Evolutionary conservation across 2,113 vertebrate species (phyloP), one percentile per base, ranked within the genome.

Genomic region (Prietella phreatophila): DNA sequence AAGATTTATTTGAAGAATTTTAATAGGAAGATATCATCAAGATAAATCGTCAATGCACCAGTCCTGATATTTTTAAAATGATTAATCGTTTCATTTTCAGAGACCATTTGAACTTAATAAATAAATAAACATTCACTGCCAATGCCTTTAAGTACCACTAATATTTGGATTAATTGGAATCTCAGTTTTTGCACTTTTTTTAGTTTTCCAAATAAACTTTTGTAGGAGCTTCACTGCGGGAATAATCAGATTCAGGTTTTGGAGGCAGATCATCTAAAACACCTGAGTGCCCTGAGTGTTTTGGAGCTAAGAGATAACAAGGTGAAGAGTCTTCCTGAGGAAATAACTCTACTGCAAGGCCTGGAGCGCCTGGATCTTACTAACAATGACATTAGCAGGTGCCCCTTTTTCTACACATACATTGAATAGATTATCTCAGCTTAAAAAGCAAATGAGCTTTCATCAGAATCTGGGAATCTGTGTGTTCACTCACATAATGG

Each of bases 241-340:
- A 98, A 99, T 94, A 99, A 99, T 92, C 98, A 97, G 90, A 97
- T 99, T 20, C 95, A 96, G 90, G 84, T 82, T 5, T 27, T 99
- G 93, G 92, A 94, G 22, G 87, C 94, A 17, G 96, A 97, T 86
- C 96, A 96, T 80, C 93, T 99, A 91, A 93, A 95, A 42, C 93
- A 96, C 89, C 93, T 99, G 88, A 93, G 90, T 80, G 93, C 95
- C 85, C 94, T 99, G 53, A 96, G 95, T 83, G 93, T 98, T 1
- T 91, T 99, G 86, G 98, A 99, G 69, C 95, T 99, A n/a, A 92
- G 97, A 87, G 97, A 98, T 94, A 99, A 99, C 93, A 99, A 97
- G 92, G 95, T 99, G 90, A 96, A 95, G 90, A 92, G 61, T 2
- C 90, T 99, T 85, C 97, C 98, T 0, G 97, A 97, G 69, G 95